A percentile compares a stretch with the other conserved stretches of the same genome.
These are phyloP conservation scores for Shinisaurus crocodilurus DNA, from an alignment of 2,113 vertebrate genomes.

Conservation along the genomic window DNA sequence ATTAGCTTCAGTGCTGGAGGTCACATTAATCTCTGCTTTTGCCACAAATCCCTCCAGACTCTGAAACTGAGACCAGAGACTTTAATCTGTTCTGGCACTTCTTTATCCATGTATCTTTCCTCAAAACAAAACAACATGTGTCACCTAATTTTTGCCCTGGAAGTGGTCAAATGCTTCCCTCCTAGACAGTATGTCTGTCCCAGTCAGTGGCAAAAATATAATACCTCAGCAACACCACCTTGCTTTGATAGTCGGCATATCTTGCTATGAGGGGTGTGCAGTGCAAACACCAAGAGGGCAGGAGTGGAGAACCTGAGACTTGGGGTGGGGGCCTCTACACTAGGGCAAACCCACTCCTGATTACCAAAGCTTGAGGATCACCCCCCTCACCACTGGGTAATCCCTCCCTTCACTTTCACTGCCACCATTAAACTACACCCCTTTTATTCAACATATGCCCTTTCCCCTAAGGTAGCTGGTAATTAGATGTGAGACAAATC, in stretches of 20 bases:
- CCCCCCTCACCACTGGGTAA: no score
- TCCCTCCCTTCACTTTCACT: no score
- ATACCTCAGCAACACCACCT: background rate
- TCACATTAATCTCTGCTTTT: background rate
- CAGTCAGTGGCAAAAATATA: background rate
- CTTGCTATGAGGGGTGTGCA: no score
- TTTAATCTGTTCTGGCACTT: background rate
- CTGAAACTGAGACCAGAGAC: background rate
- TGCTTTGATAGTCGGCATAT: background rate
- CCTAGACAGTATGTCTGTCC: background rate
- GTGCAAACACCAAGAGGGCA: no score
- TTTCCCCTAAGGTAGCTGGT: no score
- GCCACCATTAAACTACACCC: no score
- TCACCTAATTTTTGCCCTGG: background rate
- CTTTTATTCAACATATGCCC: no score
- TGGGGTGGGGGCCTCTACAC: no score
- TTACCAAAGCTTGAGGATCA: no score
- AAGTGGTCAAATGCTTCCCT: background rate
- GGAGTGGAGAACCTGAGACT: no score
- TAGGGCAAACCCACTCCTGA: no score
- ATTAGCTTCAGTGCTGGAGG: constrained; percentile 13
- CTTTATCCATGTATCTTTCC: background rate
- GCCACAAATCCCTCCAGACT: background rate
- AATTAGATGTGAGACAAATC: no score
- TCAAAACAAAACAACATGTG: background rate